These are phyloP conservation scores for Macropus fuliginosus DNA, from an alignment of 2,797 vertebrate species.

Conservation along the genomic window DNA sequence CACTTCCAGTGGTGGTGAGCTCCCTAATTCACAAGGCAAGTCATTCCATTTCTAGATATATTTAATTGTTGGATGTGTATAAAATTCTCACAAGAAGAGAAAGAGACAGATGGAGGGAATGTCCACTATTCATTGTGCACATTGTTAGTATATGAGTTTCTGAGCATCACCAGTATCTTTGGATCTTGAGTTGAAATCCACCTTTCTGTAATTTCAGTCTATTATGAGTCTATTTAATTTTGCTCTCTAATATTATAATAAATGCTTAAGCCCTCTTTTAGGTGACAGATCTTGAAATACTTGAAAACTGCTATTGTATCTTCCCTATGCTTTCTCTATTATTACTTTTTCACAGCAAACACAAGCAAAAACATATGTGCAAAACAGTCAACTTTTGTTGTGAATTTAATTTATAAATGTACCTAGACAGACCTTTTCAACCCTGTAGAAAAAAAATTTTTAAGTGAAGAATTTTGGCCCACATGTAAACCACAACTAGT, in stretches of 20 bases:
- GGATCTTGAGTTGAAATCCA: background rate
- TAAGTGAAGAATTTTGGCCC: background rate
- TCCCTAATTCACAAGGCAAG: background rate
- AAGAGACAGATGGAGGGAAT: background rate
- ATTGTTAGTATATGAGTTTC: background rate
- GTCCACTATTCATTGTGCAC: background rate
- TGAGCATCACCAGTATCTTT: background rate
- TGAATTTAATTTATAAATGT: background rate
- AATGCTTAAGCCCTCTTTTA: background rate
- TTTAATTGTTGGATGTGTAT: background rate
- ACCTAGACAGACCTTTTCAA: background rate
- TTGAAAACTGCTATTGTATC: background rate
- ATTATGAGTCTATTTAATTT: background rate
- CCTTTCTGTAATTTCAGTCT: background rate
- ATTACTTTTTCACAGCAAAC: background rate
- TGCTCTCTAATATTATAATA: background rate
- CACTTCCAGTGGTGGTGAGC: background rate
- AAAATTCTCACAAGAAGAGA: background rate
- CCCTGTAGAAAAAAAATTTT: background rate
- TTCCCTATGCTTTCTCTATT: background rate
- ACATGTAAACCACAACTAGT: conserved; percentile 8
- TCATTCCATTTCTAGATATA: background rate
- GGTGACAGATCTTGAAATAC: background rate
- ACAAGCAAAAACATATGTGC: background rate
- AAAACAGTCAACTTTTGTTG: background rate